A percentile compares a stretch with the other conserved stretches of the same genome.
phyloP scores from a whole-genome alignment of 2,888 invertebrate genomes.

The Protonemura montana region DNA sequence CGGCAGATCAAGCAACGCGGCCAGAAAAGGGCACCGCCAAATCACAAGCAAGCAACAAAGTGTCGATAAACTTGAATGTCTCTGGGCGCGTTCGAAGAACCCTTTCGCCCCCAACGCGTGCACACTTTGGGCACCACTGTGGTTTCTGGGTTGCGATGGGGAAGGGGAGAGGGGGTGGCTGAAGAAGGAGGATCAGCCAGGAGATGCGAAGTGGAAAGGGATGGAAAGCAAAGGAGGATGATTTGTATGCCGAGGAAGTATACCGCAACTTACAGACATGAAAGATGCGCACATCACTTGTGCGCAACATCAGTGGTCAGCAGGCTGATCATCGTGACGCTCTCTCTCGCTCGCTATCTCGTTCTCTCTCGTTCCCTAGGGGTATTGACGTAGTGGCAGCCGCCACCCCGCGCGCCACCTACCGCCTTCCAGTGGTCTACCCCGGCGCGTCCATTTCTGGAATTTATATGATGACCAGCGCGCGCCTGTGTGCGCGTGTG shows the following conservation, averaged over 20 bases:
- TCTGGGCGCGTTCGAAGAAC: neutral
- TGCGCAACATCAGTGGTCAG: slow-evolving; percentile 39
- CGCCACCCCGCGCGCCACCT: slow-evolving; percentile 42
- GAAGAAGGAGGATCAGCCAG: slow-evolving; percentile 16
- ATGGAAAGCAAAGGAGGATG: slow-evolving; percentile 42
- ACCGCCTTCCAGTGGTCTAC: slow-evolving; percentile 51
- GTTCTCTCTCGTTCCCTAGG: slow-evolving; percentile 45
- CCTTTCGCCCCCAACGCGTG: slow-evolving; percentile 15
- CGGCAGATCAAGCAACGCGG: neutral
- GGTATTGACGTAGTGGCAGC: slow-evolving; percentile 49
- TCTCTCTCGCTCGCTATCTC: slow-evolving; percentile 48
- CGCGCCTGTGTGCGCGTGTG: slow-evolving; percentile 53
- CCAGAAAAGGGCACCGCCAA: neutral
- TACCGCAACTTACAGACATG: slow-evolving; percentile 39
- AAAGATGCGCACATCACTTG: slow-evolving; percentile 40
- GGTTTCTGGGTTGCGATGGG: slow-evolving; percentile 42
- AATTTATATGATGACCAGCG: slow-evolving; percentile 60
- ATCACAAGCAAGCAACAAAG: slow-evolving; percentile 14
- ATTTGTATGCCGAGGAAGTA: slow-evolving; percentile 43
- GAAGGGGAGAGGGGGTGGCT: slow-evolving; percentile 15
- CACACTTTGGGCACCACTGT: slow-evolving; percentile 44
- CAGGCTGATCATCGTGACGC: slow-evolving; percentile 49
- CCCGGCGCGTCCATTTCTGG: slow-evolving; percentile 57
- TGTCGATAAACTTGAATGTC: slow-evolving; percentile 15
- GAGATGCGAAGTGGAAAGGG: slow-evolving; percentile 17